phyloP scores from a whole-genome alignment of 2,113 vertebrate genomes.

The Prochilodus magdalenae region DNA sequence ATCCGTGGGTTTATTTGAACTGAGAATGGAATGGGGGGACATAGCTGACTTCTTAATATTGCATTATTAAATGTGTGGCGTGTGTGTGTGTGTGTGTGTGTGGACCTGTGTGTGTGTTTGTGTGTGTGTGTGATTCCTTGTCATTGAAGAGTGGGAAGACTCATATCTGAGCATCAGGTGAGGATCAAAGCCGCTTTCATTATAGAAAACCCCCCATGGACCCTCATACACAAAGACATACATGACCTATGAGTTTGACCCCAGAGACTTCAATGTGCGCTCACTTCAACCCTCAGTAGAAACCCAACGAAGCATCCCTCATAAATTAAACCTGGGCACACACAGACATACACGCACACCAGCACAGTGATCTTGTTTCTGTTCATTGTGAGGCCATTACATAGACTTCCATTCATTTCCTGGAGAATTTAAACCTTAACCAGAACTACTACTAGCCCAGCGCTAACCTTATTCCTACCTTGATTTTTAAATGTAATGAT shows the following conservation, averaged over 20 bases:
- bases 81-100: too few relatives aligned
- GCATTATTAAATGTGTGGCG: too few relatives aligned
- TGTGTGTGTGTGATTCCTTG: slow-evolving; percentile 31
- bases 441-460: too few relatives aligned
- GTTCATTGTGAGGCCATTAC: too few relatives aligned
- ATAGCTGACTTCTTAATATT: neutral
- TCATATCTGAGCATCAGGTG: neutral
- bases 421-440: too few relatives aligned
- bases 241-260: slow-evolving; percentile 36
- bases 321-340: slow-evolving; percentile 13
- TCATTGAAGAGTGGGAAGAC: neutral
- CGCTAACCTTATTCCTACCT: too few relatives aligned
- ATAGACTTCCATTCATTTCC: too few relatives aligned
- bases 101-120: neutral
- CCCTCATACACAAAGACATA: neutral
- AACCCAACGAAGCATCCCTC: slow-evolving; percentile 23
- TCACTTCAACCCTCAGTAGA: slow-evolving; percentile 32
- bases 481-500: too few relatives aligned
- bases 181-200: slow-evolving; percentile 40
- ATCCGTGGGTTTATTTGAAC: neutral
- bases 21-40: neutral
- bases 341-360: neutral
- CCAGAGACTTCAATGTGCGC: neutral
- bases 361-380: neutral
- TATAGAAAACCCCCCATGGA: neutral